Percentiles rank a stretch among this genome's conserved stretches.
Conservation (phyloP, 2,113 vertebrate genomes). For the Halcyon senegalensis region DNA sequence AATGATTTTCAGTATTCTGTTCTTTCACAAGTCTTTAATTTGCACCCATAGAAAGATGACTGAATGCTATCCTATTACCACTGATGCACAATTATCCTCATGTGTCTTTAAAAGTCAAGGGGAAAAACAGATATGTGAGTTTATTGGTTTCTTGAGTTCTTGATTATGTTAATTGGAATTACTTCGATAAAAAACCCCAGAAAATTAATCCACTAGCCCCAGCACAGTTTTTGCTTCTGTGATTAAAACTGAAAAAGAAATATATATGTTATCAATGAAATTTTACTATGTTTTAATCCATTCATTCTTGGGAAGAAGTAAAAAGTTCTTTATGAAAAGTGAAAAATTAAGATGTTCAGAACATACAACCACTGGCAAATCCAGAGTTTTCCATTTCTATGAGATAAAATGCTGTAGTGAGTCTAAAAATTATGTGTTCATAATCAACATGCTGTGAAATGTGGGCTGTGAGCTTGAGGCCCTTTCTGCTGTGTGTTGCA, state of each 20-base stretch:
- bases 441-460: neutral
- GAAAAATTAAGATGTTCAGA: neutral
- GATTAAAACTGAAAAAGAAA: neutral
- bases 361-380: neutral
- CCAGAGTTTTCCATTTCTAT: neutral
- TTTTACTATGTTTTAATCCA: neutral
- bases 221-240: neutral
- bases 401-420: neutral
- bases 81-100: neutral
- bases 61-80: neutral
- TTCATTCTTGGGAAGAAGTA: neutral
- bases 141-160: neutral
- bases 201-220: rapidly evolving
- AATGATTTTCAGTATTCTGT: neutral
- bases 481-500: neutral
- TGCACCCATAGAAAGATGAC: neutral
- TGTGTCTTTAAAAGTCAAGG: neutral
- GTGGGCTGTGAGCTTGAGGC: neutral
- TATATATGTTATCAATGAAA: neutral
- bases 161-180: neutral
- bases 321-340: neutral
- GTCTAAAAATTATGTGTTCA: neutral
- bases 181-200: neutral
- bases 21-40: neutral
- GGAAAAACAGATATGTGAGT: neutral